Evolutionary conservation across 37 sponge, comb jelly and placozoan genomes (phyloP).

Genomic region (Beroe ovata): DNA sequence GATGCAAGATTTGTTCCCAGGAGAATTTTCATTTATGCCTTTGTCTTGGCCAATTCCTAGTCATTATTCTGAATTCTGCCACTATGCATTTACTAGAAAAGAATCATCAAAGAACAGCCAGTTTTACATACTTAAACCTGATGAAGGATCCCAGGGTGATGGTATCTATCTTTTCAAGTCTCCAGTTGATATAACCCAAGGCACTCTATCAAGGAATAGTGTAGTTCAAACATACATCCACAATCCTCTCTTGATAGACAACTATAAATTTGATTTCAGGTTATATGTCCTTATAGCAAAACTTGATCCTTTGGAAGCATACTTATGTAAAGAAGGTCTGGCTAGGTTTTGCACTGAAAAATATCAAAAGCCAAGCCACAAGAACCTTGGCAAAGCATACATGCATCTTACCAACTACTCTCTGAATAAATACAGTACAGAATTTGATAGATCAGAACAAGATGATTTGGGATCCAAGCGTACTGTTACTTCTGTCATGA

Average conservation of each 20-base stretch:
- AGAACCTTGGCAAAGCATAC: constrained; percentile 69
- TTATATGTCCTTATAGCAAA: constrained; percentile 71
- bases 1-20: constrained; percentile 71
- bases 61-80: constrained; percentile 67
- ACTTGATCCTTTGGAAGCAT: constrained; percentile 72
- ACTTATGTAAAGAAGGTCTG: constrained; percentile 70
- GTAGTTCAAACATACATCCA: constrained; percentile 73
- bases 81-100: constrained; percentile 32
- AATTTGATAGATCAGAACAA: constrained; percentile 61
- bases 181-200: constrained; percentile 65
- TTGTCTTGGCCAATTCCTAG: constrained; percentile 70
- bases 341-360: constrained; percentile 73
- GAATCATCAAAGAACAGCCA: constrained; percentile 19
- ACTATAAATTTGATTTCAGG: constrained; percentile 72
- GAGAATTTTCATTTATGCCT: constrained; percentile 71
- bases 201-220: constrained; percentile 36
- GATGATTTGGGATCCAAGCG: constrained; percentile 66
- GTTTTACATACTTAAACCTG: constrained; percentile 72
- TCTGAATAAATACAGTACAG: constrained; percentile 71
- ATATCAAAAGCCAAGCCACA: constrained; percentile 70
- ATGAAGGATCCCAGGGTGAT: constrained; percentile 73
- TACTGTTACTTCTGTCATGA: constrained; percentile 68
- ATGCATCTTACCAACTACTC: constrained; percentile 79
- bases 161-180: constrained; percentile 72
- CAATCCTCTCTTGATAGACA: constrained; percentile 72